Evolutionary conservation across 2,888 invertebrate species (phyloP).

Genomic region (Zygaena filipendulae): DNA sequence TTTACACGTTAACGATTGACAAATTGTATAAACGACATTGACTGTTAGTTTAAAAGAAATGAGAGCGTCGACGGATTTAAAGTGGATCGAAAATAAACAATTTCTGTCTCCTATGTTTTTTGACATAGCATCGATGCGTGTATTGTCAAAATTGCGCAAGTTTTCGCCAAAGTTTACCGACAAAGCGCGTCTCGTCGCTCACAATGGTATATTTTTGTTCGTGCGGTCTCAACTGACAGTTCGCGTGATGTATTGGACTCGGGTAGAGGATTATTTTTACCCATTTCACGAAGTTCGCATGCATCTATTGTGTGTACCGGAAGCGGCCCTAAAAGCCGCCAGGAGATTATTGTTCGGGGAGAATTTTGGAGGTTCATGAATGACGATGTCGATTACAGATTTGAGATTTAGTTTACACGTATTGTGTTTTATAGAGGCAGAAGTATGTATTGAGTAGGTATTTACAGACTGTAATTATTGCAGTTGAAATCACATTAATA

Average conservation of each 20-base stretch:
- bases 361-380: constrained; percentile 40
- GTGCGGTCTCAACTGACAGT: constrained; percentile 63
- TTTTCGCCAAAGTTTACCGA: constrained; percentile 55
- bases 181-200: constrained; percentile 43
- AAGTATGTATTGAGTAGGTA: no score
- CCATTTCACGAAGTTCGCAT: constrained; percentile 66
- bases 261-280: constrained; percentile 64
- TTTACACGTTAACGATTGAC: no score
- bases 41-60: no score
- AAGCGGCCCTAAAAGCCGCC: constrained; percentile 59
- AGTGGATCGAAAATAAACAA: no score
- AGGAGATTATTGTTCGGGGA: constrained; percentile 47
- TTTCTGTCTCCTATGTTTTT: no score
- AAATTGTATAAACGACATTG: no score
- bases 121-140: constrained; percentile 35
- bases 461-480: no score
- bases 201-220: constrained; percentile 66
- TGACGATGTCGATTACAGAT: constrained; percentile 39
- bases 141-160: constrained; percentile 57
- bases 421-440: no score
- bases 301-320: constrained; percentile 59
- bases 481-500: no score
- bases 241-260: constrained; percentile 63
- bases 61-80: no score
- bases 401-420: constrained; percentile 43